phyloP scores from a whole-genome alignment of 1,140 invertebrate species.

The Heliconius melpomene region DNA sequence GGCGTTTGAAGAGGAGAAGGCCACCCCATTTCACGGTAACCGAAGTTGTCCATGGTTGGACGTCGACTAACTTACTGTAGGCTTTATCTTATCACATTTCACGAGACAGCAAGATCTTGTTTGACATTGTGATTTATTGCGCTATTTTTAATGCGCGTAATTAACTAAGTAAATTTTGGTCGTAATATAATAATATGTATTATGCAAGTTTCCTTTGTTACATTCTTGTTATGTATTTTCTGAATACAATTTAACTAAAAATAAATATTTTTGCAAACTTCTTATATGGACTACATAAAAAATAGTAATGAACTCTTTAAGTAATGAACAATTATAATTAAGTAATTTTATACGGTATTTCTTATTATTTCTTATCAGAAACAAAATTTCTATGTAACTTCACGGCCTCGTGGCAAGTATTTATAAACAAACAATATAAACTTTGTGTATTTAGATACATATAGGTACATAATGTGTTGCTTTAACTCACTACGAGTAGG shows the following conservation, averaged over 20 bases:
- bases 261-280: not conserved
- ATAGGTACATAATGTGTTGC: not conserved
- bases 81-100: constrained; percentile 68
- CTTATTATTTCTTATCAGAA: not conserved
- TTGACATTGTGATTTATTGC: constrained; percentile 67
- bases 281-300: not conserved
- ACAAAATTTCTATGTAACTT: not conserved
- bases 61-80: constrained; percentile 42
- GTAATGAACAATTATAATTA: not conserved
- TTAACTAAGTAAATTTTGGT: constrained; percentile 42
- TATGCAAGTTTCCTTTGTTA: constrained; percentile 1
- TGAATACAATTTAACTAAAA: not conserved
- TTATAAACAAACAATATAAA: constrained; percentile 10
- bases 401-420: not conserved
- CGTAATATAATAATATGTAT: constrained; percentile 14
- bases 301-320: constrained; percentile 5
- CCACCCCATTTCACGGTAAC: constrained; percentile 76
- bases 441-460: constrained; percentile 5
- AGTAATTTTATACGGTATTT: constrained; percentile 4
- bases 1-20: constrained; percentile 63
- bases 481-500: not conserved
- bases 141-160: constrained; percentile 65
- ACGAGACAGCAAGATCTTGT: constrained; percentile 52
- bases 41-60: constrained; percentile 70
- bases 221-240: not conserved